Conservation (phyloP, 2,888 invertebrate species). For the Tetragnatha montana region DNA sequence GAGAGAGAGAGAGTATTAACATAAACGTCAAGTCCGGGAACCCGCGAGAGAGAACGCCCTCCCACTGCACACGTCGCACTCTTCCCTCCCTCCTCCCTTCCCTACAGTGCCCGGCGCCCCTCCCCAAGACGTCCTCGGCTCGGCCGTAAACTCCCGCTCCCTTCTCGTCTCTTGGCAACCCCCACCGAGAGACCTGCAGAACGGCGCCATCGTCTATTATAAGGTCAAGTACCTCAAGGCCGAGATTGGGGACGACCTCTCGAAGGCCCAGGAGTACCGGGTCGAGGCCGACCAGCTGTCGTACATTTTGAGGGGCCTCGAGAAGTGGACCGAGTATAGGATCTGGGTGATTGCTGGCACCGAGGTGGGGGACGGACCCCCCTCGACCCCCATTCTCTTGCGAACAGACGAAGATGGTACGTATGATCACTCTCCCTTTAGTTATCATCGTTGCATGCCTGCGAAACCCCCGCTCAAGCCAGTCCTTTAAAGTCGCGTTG, state of each 20-base stretch:
- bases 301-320: conserved; percentile 90
- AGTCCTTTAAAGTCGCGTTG: not conserved
- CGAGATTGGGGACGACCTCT: conserved; percentile 79
- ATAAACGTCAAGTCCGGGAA: conserved; percentile 59
- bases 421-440: conserved; percentile 76
- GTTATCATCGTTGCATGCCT: conserved; percentile 50
- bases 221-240: conserved; percentile 93
- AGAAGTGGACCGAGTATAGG: conserved; percentile 96
- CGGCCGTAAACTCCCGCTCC: conserved; percentile 91
- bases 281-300: conserved; percentile 74
- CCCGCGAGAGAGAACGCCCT: conserved; percentile 37
- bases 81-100: conserved; percentile 66
- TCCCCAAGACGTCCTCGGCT: conserved; percentile 93
- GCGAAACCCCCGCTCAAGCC: conserved; percentile 29
- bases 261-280: conserved; percentile 82
- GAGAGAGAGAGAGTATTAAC: conserved; percentile 47
- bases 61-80: conserved; percentile 67
- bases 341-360: conserved; percentile 98
- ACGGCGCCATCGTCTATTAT: conserved; percentile 96
- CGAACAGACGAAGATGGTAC: conserved; percentile 99
- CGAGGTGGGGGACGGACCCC: conserved; percentile 95
- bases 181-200: conserved; percentile 91
- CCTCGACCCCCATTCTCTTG: conserved; percentile 91
- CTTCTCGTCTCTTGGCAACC: conserved; percentile 94
- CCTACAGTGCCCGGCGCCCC: conserved; percentile 94